Conservation (phyloP, 2,797 vertebrate species). For the Mastacembelus armatus region DNA sequence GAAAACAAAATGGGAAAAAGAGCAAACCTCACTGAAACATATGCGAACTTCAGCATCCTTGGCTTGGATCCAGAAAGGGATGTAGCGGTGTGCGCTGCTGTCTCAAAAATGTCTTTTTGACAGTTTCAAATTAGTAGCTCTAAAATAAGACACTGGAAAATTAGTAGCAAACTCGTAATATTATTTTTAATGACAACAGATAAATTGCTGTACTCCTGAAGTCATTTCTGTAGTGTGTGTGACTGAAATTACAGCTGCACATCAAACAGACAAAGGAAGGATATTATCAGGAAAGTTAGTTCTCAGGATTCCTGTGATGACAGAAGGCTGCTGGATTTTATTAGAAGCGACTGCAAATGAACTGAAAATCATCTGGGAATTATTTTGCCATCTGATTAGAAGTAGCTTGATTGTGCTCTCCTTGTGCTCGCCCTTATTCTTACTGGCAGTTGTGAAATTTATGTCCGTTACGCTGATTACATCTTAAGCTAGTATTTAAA, state of each 20-base stretch:
- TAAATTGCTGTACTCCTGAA: neutral
- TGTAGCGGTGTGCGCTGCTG: neutral
- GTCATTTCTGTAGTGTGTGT: neutral
- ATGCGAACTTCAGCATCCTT: neutral
- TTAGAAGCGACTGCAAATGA: slow-evolving; percentile 8
- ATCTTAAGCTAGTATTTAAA: slow-evolving; percentile 38
- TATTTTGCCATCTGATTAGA: slow-evolving; percentile 26
- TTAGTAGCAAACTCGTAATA: no score
- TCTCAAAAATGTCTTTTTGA: neutral
- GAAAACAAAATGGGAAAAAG: no score
- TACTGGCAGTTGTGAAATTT: slow-evolving; percentile 28
- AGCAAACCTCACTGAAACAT: neutral
- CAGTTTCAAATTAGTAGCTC: neutral
- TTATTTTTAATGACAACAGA: neutral
- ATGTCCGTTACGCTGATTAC: slow-evolving; percentile 42
- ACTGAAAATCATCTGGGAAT: slow-evolving; percentile 17
- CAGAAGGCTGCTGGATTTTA: neutral
- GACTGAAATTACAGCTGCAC: neutral
- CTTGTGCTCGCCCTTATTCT: slow-evolving; percentile 6
- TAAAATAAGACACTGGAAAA: neutral
- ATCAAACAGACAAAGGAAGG: no score
- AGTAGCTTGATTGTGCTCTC: neutral
- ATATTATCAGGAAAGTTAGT: neutral
- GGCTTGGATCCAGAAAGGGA: neutral
- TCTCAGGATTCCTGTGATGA: neutral